Conservation (phyloP, 2,888 invertebrate genomes). For the Heliconius erato region DNA sequence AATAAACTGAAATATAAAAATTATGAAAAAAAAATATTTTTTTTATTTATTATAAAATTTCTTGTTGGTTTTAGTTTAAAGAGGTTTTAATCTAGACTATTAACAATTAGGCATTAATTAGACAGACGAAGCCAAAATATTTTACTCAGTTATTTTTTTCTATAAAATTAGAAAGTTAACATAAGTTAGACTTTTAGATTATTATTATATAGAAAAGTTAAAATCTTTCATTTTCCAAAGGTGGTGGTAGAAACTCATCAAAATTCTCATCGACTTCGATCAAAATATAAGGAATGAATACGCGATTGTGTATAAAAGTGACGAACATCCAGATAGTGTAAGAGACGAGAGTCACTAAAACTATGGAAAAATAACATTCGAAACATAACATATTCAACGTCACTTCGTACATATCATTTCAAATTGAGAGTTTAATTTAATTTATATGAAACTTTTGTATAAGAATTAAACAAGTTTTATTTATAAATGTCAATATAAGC, state of each 20-base stretch:
- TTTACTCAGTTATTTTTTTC: background rate
- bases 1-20: no score
- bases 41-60: no score
- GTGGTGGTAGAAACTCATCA: conserved; percentile 35
- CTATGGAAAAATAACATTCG: conserved; percentile 60
- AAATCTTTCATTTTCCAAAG: conserved; percentile 19
- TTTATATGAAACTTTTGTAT: no score
- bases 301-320: conserved; percentile 52
- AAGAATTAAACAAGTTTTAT: no score
- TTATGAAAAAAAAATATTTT: no score
- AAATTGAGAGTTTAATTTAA: background rate
- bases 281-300: conserved; percentile 38
- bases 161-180: background rate
- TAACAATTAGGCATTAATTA: no score
- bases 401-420: background rate
- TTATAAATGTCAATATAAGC: background rate
- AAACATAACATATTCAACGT: conserved; percentile 47
- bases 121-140: background rate
- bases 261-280: conserved; percentile 23
- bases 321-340: conserved; percentile 59
- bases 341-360: conserved; percentile 62
- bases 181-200: background rate
- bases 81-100: no score
- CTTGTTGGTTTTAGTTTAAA: no score
- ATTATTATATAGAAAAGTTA: background rate